phyloP scores from a whole-genome alignment of 2,888 invertebrate genomes.

The Palloptera scutellata region DNA sequence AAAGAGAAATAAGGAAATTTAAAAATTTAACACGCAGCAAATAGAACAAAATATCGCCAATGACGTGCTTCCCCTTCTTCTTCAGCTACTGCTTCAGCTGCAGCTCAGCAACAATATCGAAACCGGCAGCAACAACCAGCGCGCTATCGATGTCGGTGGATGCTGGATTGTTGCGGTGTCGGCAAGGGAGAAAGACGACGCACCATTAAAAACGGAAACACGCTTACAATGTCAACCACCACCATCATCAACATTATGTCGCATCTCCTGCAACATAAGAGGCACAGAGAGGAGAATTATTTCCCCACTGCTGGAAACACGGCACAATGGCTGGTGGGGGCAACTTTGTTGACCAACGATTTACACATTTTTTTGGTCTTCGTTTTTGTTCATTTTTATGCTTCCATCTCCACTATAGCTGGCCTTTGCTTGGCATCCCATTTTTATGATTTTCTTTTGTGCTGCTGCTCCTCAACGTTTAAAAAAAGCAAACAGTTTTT shows the following conservation, averaged over 20 bases:
- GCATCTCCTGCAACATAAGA: too few species aligned
- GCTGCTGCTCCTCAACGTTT: background rate
- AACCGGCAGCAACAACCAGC: conserved; percentile 11
- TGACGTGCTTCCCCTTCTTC: background rate
- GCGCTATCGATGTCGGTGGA: conserved; percentile 10
- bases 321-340: too few species aligned
- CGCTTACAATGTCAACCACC: conserved; percentile 16
- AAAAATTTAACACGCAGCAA: conserved; percentile 55
- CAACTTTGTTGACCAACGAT: too few species aligned
- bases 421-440: too few species aligned
- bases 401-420: too few species aligned
- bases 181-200: conserved; percentile 1
- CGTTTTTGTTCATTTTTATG: too few species aligned
- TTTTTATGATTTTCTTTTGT: conserved; percentile 22
- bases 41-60: conserved; percentile 42
- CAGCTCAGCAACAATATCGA: conserved; percentile 16
- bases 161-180: background rate
- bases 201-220: conserved; percentile 10
- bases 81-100: too few species aligned
- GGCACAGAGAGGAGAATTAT: too few species aligned
- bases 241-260: too few species aligned
- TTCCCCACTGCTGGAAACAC: too few species aligned
- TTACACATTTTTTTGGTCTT: too few species aligned
- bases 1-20: conserved; percentile 40
- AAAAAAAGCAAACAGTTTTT: background rate